Percentiles rank a stretch among this genome's conserved stretches.
Conservation (phyloP, 2,113 vertebrate genomes). For the Actinemys pallida region DNA sequence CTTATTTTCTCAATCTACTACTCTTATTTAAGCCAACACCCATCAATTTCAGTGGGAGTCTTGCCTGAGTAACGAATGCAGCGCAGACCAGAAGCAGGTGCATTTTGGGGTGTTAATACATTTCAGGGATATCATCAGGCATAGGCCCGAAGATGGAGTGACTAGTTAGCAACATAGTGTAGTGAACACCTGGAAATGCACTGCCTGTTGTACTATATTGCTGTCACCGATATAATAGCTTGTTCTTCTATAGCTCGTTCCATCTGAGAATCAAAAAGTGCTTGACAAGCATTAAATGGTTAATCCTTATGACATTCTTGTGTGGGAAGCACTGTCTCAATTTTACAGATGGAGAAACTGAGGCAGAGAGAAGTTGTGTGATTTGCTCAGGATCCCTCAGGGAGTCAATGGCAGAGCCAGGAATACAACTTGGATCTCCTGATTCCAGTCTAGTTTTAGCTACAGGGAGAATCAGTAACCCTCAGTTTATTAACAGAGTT, state of each 20-base stretch:
- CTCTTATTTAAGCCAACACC: constrained; percentile 70
- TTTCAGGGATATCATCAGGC: constrained; percentile 62
- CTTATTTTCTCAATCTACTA: constrained; percentile 19
- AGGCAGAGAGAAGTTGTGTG: constrained; percentile 7
- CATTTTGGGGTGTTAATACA: constrained; percentile 22
- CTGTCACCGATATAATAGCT: constrained; percentile 17
- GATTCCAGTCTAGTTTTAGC: constrained; percentile 13
- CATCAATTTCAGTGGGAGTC: constrained; percentile 53
- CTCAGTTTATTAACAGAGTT: constrained; percentile 19
- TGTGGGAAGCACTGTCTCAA: background rate
- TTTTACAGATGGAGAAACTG: constrained; percentile 26
- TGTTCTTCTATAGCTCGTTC: constrained; percentile 31
- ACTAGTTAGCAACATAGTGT: constrained; percentile 18
- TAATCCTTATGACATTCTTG: constrained; percentile 33
- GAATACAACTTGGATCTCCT: constrained; percentile 9
- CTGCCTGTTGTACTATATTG: constrained; percentile 38
- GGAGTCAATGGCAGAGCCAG: constrained; percentile 26
- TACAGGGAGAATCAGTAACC: constrained; percentile 22
- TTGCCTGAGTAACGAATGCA: constrained; percentile 68
- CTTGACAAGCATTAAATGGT: constrained; percentile 58
- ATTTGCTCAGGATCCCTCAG: background rate
- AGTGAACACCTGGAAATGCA: constrained; percentile 57
- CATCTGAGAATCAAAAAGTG: constrained; percentile 44
- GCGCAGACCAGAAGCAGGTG: background rate
- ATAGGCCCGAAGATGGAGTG: constrained; percentile 53